These are phyloP conservation scores for Squalus acanthias DNA, from an alignment of 2,797 vertebrate species.

Conservation along the genomic window DNA sequence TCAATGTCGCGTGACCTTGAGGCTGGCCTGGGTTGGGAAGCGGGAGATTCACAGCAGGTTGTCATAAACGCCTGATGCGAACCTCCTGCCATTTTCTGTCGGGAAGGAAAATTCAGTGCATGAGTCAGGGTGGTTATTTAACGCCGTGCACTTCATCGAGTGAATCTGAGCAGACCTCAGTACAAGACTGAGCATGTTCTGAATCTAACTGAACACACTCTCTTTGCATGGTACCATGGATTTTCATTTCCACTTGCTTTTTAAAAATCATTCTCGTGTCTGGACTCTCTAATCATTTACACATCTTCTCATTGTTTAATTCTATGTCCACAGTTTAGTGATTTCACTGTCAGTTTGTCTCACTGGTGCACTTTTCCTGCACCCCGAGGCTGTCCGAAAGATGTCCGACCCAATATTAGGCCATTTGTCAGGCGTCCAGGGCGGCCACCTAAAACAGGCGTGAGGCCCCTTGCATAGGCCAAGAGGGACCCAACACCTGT, in stretches of 20 bases:
- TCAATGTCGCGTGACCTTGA: neutral
- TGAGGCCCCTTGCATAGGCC: neutral
- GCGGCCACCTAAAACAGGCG: neutral
- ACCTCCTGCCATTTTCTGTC: neutral
- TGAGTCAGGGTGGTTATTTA: neutral
- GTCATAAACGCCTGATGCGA: neutral
- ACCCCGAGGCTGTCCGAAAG: neutral
- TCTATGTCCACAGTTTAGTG: neutral
- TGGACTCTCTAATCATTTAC: neutral
- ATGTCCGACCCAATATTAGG: neutral
- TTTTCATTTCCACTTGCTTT: neutral
- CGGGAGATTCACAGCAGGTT: neutral
- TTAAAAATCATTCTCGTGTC: neutral
- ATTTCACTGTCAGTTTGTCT: neutral
- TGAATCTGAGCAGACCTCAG: neutral
- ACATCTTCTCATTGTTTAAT: too few species aligned
- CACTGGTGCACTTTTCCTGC: neutral
- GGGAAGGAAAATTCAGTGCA: neutral
- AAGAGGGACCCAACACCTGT: neutral
- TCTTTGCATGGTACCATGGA: neutral
- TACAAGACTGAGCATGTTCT: neutral
- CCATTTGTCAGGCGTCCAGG: neutral
- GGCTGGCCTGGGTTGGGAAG: neutral
- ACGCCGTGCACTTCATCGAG: neutral
- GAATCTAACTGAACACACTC: neutral